Conservation (phyloP, 2,888 invertebrate genomes). For the Oligia latruncula region DNA sequence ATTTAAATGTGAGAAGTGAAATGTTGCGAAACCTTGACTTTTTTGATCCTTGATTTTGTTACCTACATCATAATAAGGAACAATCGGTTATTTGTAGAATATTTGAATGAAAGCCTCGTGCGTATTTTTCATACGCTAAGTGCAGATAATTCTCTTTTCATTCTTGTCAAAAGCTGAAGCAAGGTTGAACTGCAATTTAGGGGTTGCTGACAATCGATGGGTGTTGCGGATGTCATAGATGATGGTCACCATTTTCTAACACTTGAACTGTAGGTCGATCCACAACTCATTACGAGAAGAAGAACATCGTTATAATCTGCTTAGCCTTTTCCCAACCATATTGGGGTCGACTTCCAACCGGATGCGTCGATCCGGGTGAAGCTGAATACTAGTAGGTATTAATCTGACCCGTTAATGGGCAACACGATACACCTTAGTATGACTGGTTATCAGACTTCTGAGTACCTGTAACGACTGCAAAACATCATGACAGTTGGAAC, state of each 20-base stretch:
- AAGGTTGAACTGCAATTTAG: too few relatives aligned
- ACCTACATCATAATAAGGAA: background rate
- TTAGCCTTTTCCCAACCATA: too few relatives aligned
- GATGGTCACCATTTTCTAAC: background rate
- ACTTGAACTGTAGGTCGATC: background rate
- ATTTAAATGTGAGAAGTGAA: slow-evolving; percentile 22
- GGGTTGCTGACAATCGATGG: background rate
- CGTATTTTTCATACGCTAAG: background rate
- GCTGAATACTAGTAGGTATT: too few relatives aligned
- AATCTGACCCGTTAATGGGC: too few relatives aligned
- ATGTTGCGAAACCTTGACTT: slow-evolving; percentile 5
- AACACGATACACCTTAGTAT: too few relatives aligned
- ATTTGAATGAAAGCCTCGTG: background rate
- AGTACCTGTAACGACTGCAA: too few relatives aligned
- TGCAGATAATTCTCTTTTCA: background rate
- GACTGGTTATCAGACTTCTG: too few relatives aligned
- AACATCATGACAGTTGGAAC: too few relatives aligned
- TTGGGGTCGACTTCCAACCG: too few relatives aligned
- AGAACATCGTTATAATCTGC: too few relatives aligned
- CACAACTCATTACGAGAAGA: background rate
- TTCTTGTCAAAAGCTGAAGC: background rate
- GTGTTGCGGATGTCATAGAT: background rate
- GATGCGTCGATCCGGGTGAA: too few relatives aligned
- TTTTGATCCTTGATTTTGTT: too few relatives aligned
- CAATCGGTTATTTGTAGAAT: background rate